Evolutionary conservation across 1,140 invertebrate genomes (phyloP), one percentile per base, ranked within the genome.

Genomic region (Elymnias hypermnestra): DNA sequence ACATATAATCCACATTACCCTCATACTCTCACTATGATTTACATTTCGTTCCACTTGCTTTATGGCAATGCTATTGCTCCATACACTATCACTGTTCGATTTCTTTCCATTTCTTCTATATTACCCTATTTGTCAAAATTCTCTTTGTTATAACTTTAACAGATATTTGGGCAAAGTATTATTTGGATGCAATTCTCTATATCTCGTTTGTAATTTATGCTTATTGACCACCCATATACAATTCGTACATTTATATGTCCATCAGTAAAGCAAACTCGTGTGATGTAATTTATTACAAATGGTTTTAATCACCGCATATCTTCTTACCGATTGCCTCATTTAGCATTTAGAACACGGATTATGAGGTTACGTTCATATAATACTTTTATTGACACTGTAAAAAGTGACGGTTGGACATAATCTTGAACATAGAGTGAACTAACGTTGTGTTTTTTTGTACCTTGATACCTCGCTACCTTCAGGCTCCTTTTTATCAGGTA

Each of bases 401-500:
- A 21, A 14, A 18, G 33, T 28, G 38, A n/a, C 38, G 37, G 58
- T 60, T 49, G 21, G 45, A 58, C 56, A n/a, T 59, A 58, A 66
- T 64, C 64, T 72, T 73, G 28, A 73, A n/a, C n/a, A n/a, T n/a
- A n/a, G n/a, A n/a, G n/a, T n/a, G n/a, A n/a, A 83, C 76, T 86
- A 83, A 83, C 71, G 55, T 66, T 75, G 48, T 74, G 77, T 79
- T 33, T 74, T 83, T 82, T 69, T 79, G 61, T 78, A 83, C 82
- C 59, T 77, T 60, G 61, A 78, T 67, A 81, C 87, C 79, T 79
- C 87, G 89, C 89, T 88, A 89, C 88, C 88, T 86, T 86, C 89
- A 91, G 90, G 90, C 90, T 90, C 90, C 86, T 91, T 91, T 88
- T 86, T 91, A 87, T 90, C 90, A 91, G 90, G 90, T 91, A 91